A percentile compares a stretch with the other conserved stretches of the same genome.
These are phyloP conservation scores for Yasuhikotakia modesta DNA, from an alignment of 2,797 vertebrate genomes.

Conservation along the genomic window DNA sequence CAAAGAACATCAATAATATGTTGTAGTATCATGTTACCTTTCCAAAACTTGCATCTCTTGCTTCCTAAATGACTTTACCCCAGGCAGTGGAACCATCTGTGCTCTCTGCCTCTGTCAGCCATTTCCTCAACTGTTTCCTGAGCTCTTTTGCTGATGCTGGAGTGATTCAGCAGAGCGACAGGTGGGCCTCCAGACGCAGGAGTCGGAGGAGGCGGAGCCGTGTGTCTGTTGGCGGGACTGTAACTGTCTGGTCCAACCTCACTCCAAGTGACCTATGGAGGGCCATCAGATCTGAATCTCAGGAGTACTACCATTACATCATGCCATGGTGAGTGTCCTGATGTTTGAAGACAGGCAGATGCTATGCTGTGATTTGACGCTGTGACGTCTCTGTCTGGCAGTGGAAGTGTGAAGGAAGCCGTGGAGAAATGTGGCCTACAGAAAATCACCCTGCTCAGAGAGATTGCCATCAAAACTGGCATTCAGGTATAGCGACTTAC, in stretches of 20 bases:
- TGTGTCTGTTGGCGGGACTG: slow-evolving; percentile 75
- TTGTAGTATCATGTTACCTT: not conserved
- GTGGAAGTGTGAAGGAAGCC: slow-evolving; percentile 86
- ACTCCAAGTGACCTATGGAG: slow-evolving; percentile 88
- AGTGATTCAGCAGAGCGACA: slow-evolving; percentile 83
- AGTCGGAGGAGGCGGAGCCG: slow-evolving; percentile 85
- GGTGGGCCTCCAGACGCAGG: slow-evolving; percentile 86
- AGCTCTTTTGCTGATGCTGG: slow-evolving; percentile 85
- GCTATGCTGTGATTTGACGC: not conserved
- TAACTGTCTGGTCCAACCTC: slow-evolving; percentile 84
- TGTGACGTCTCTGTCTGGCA: slow-evolving; percentile 65
- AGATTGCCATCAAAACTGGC: slow-evolving; percentile 90
- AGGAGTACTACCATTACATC: slow-evolving; percentile 83
- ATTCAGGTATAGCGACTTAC: slow-evolving; percentile 82
- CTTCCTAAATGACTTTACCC: not conserved
- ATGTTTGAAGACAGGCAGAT: not conserved
- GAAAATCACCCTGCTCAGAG: slow-evolving; percentile 90
- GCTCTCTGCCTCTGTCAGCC: slow-evolving; percentile 92
- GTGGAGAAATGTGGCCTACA: slow-evolving; percentile 84
- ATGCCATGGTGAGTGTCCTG: slow-evolving; percentile 81
- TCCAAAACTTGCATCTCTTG: not conserved
- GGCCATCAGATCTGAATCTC: slow-evolving; percentile 84
- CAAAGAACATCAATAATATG: not conserved
- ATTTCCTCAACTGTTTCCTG: slow-evolving; percentile 96
- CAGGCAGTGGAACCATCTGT: slow-evolving; percentile 91